These are phyloP conservation scores for Lutjanus erythropterus DNA, from an alignment of 2,113 vertebrate genomes.

Conservation along the genomic window DNA sequence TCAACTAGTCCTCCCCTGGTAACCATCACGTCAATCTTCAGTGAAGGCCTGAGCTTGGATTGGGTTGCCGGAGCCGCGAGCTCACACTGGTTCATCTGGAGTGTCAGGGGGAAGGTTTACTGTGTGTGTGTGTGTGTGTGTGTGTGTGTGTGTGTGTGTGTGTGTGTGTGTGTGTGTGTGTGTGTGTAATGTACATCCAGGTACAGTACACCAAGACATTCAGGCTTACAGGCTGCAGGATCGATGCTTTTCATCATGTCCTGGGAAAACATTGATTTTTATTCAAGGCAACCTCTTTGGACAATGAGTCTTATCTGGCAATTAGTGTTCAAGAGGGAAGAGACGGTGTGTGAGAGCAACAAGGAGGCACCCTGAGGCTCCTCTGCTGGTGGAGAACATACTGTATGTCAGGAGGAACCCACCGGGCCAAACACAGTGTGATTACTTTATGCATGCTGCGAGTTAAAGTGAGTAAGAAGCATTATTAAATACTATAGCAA, in stretches of 20 bases:
- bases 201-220: conserved; percentile 30
- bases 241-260: conserved; percentile 62
- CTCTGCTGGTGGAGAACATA: not conserved
- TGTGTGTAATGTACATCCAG: not conserved
- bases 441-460: not conserved
- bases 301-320: conserved; percentile 48
- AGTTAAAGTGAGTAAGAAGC: not conserved
- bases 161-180: not conserved
- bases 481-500: too few relatives aligned
- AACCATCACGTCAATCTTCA: conserved; percentile 68
- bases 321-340: conserved; percentile 36
- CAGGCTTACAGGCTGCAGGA: conserved; percentile 32
- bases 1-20: conserved; percentile 55
- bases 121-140: not conserved
- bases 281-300: conserved; percentile 28
- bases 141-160: not conserved
- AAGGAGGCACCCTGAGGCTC: not conserved
- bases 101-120: conserved; percentile 30
- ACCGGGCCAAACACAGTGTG: not conserved
- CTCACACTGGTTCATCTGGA: not conserved
- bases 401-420: not conserved
- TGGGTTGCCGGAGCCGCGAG: conserved; percentile 28
- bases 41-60: conserved; percentile 36
- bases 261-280: conserved; percentile 70
- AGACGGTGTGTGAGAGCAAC: conserved; percentile 15